phyloP scores from a whole-genome alignment of 2,113 vertebrate genomes.

The Zapus hudsonius region DNA sequence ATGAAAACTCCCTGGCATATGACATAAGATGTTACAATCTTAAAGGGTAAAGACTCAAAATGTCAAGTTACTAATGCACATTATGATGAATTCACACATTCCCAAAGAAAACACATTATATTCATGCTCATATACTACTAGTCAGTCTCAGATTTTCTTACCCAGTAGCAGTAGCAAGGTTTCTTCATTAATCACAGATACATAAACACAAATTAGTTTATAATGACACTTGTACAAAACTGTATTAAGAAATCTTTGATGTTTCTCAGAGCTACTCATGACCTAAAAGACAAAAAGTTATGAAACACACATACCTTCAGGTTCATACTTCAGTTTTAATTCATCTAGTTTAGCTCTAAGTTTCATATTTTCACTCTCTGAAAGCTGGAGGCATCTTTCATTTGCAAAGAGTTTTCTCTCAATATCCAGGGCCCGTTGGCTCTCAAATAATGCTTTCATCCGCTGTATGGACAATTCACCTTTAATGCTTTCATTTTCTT shows the following conservation, averaged over 20 bases:
- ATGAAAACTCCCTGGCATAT: background rate
- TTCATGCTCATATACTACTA: background rate
- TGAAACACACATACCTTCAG: conserved; percentile 86
- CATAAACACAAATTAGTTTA: background rate
- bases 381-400: conserved; percentile 91
- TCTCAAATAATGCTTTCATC: conserved; percentile 96
- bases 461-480: conserved; percentile 79
- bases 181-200: background rate
- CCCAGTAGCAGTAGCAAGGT: background rate
- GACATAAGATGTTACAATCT: background rate
- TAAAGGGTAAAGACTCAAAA: conserved; percentile 9
- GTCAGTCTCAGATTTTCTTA: conserved; percentile 24
- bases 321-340: conserved; percentile 93
- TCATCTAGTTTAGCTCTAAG: conserved; percentile 92
- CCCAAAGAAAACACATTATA: background rate
- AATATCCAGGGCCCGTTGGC: conserved; percentile 94
- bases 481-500: too few species aligned
- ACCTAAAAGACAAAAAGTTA: conserved; percentile 35
- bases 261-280: background rate
- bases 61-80: background rate
- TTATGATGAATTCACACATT: background rate
- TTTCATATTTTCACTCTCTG: conserved; percentile 93
- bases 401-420: conserved; percentile 94
- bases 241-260: background rate
- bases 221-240: background rate